Evolutionary conservation across 2,113 vertebrate genomes (phyloP), one percentile per base, ranked within the genome.

Genomic region (Cebidichthys violaceus): DNA sequence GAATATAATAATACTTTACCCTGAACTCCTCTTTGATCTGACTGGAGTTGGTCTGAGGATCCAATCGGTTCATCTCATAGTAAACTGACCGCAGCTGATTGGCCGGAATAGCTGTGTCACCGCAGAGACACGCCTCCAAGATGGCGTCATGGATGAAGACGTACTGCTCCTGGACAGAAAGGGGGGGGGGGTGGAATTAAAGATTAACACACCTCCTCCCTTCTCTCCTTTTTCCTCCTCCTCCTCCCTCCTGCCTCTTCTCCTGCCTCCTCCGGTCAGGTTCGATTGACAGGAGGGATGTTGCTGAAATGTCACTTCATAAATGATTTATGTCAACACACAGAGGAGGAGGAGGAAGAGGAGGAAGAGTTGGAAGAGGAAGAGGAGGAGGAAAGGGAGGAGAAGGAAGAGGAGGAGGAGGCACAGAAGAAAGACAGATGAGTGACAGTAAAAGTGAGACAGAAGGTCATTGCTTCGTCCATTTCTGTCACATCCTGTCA

Each of bases 131-230:
- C 79, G 98, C 98, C 96, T 99, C 98, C 90, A 99, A 93, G 88
- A 99, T 99, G 61, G 98, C 98, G 75, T 99, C 98, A 0, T 99
- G 98, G 89, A 99, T 99, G 88, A 99, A 99, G 39, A 99, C 97
- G 17, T 99, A 99, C 85, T 99, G 98, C 81, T 99, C 98, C 98
- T 99, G 71, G 39, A 79, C 22, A 77, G 24, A 75, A 27, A 68
- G 39, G 3, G 20, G 10, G 11, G 24, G 13, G 3, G 20, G 10
- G 11, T 11, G 13, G 22, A 54, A 3, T 57, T 24, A 13, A 27
- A 57, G 11, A 57, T 14, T 1, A 24, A 27, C 52, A 54, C 52
- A 31, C 3, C 14, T 47, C 47, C 20, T 10, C 11, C 41, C 2
- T 14, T n/a, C n/a, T n/a, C n/a, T n/a, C n/a, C n/a, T n/a, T n/a